A percentile compares a stretch with the other conserved stretches of the same genome.
phyloP scores from a whole-genome alignment of 2,888 invertebrate species.

The Aquatica leii region DNA sequence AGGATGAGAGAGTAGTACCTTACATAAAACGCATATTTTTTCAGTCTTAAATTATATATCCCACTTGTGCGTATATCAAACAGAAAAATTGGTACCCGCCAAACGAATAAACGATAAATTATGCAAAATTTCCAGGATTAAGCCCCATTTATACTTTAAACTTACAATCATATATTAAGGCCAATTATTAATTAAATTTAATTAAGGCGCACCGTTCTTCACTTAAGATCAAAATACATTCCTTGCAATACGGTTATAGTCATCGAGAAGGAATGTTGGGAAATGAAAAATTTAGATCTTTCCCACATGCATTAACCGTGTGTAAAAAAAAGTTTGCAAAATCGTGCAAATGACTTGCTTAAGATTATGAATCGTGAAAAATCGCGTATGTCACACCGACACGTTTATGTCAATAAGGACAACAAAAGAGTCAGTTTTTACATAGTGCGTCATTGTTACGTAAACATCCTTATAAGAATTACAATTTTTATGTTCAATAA shows the following conservation, averaged over 20 bases:
- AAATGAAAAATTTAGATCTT: conserved; percentile 9
- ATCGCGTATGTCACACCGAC: too few species aligned
- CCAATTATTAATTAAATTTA: conserved; percentile 12
- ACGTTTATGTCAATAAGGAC: too few species aligned
- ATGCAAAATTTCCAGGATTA: conserved; percentile 2
- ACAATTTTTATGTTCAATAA: too few species aligned
- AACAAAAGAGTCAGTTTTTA: too few species aligned
- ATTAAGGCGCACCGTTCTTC: conserved; percentile 11
- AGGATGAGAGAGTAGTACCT: conserved; percentile 12
- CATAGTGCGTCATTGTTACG: too few species aligned
- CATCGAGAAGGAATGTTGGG: conserved; percentile 6
- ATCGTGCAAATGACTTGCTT: too few species aligned
- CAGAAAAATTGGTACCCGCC: neutral
- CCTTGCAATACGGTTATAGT: conserved; percentile 7
- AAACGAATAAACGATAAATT: neutral
- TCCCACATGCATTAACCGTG: neutral
- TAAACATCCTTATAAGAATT: too few species aligned
- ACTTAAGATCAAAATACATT: conserved; percentile 9
- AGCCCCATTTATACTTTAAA: conserved; percentile 4
- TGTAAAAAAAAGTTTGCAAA: neutral
- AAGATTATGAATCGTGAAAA: too few species aligned
- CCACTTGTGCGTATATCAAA: too few species aligned
- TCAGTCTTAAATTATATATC: neutral
- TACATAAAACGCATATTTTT: conserved; percentile 4
- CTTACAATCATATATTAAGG: conserved; percentile 9